A percentile compares a stretch with the other conserved stretches of the same genome.
These are phyloP conservation scores for Rhagologus leucostigma DNA, from an alignment of 2,113 vertebrate genomes.

Conservation along the genomic window DNA sequence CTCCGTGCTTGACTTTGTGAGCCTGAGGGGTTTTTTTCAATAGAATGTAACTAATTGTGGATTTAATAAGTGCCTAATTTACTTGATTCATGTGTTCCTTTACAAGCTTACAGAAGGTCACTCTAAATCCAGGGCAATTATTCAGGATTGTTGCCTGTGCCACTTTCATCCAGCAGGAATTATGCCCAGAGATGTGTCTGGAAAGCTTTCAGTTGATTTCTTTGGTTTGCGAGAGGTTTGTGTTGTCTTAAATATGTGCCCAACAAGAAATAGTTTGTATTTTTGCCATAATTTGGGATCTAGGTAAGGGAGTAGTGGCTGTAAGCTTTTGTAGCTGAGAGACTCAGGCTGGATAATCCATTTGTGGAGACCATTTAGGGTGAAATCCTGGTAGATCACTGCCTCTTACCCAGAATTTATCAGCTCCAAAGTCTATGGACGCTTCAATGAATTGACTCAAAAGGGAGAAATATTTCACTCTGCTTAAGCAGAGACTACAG, in stretches of 20 bases:
- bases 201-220: neutral
- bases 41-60: neutral
- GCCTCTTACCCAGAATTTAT: neutral
- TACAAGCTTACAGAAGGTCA: neutral
- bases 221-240: neutral
- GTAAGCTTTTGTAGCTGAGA: neutral
- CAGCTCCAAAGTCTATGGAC: neutral
- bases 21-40: neutral
- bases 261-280: neutral
- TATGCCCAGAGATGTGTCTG: neutral
- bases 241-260: neutral
- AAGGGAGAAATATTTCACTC: neutral
- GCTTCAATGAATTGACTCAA: neutral
- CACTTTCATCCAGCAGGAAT: neutral
- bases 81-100: neutral
- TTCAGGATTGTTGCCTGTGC: neutral
- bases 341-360: neutral
- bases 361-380: neutral
- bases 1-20: neutral
- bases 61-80: neutral
- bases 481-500: neutral
- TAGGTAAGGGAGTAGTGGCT: neutral
- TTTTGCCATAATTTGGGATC: neutral
- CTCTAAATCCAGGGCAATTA: neutral
- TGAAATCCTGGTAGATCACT: neutral